Evolutionary conservation across 2,797 vertebrate species (phyloP).

Genomic region (Pipistrellus pipistrellus): DNA sequence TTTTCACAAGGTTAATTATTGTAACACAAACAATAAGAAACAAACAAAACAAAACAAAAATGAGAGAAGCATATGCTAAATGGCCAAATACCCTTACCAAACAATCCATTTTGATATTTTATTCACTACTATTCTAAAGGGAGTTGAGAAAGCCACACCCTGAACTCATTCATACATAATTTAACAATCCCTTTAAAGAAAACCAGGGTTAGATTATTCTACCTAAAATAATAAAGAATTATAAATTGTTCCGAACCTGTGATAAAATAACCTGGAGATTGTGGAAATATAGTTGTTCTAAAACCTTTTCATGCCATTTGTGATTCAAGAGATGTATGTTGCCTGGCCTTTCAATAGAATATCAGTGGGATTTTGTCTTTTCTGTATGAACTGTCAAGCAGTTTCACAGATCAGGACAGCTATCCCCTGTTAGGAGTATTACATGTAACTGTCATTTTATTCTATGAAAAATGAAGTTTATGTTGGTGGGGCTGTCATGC

Average conservation of each 20-base stretch:
- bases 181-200: not conserved
- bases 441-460: constrained; percentile 94
- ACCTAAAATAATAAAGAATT: constrained; percentile 11
- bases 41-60: not conserved
- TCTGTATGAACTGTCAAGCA: constrained; percentile 75
- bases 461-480: constrained; percentile 92
- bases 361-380: constrained; percentile 70
- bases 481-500: constrained; percentile 91
- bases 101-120: constrained; percentile 8
- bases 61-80: not conserved
- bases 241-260: constrained; percentile 58
- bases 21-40: not conserved
- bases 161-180: not conserved
- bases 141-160: not conserved
- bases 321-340: constrained; percentile 71
- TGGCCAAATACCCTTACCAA: not conserved
- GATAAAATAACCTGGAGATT: constrained; percentile 59
- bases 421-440: constrained; percentile 86
- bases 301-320: constrained; percentile 67
- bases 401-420: constrained; percentile 83
- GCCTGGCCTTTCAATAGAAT: constrained; percentile 40
- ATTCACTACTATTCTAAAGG: not conserved
- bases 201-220: not conserved
- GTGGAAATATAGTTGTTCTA: constrained; percentile 69
- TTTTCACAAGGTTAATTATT: not conserved